Evolutionary conservation across 2,888 invertebrate genomes (phyloP), one percentile per base, ranked within the genome.

Genomic region (Steromphala cineraria): DNA sequence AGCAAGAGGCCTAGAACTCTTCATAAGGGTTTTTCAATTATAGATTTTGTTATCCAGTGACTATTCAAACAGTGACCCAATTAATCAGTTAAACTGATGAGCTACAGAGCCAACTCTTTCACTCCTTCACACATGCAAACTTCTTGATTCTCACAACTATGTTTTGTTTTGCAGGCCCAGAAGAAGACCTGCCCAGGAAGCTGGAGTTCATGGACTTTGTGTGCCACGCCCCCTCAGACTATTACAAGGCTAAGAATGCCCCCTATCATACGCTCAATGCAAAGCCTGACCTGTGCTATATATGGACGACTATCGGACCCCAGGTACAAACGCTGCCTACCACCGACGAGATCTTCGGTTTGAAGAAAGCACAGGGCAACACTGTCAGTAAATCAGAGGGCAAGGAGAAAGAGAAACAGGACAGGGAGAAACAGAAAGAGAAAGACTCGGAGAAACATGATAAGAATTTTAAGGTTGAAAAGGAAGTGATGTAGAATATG

Each of bases 151-250:
- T n/a, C n/a, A n/a, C n/a, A n/a, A n/a, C n/a, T n/a, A n/a, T n/a
- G n/a, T n/a, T n/a, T n/a, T n/a, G n/a, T n/a, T n/a, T n/a, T n/a
- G n/a, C 91, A 96, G 97, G 98, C 2, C 97, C 97, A 0, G 98
- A 98, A 91, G 98, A 98, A 94, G 98, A 98, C 86, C 94, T 97
- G 1, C 96, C 98, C 0, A 95, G 98, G 7, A 96, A 96, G 92
- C 94, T 98, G 78, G 96, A 97, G 46, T 97, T 95, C 87, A 96
- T 98, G 96, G 96, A 97, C 91, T 98, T 98, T 94, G 96, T 98
- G 13, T 97, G 98, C 96, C 98, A 97, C 90, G 97, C 98, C 0
- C 98, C 98, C 0, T 97, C 97, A 0, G 97, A 98, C 93, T 98
- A 98, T 83, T 93, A 88, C 93, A 96, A 96, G 91, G 95, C 96